These are phyloP conservation scores for Aplysina aerophoba DNA, from an alignment of 37 sponge, comb jelly and placozoan species.

Conservation along the genomic window DNA sequence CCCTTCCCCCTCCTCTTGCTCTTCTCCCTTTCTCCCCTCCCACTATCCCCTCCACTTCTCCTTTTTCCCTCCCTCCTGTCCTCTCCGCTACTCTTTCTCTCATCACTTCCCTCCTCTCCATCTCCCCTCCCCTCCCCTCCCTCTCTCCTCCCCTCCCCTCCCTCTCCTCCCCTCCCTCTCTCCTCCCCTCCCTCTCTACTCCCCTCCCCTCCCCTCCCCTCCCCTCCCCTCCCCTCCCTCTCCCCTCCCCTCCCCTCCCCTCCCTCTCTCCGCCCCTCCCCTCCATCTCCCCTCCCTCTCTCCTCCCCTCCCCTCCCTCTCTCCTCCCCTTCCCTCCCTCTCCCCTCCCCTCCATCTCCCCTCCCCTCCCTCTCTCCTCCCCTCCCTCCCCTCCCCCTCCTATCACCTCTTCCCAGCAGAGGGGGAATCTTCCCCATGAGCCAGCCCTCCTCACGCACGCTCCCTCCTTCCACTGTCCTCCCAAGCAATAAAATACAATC, in stretches of 20 bases:
- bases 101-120: too few species aligned
- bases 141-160: too few species aligned
- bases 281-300: background rate
- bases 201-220: background rate
- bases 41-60: too few species aligned
- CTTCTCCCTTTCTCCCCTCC: too few species aligned
- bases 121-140: too few species aligned
- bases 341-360: too few species aligned
- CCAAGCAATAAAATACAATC: background rate
- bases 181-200: too few species aligned
- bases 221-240: background rate
- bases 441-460: background rate
- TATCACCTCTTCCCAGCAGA: background rate
- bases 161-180: too few species aligned
- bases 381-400: background rate
- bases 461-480: background rate
- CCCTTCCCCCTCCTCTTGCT: too few species aligned
- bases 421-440: slow-evolving; percentile 4
- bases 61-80: too few species aligned
- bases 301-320: background rate
- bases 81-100: too few species aligned
- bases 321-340: background rate
- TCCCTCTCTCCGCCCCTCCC: background rate
- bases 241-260: too few species aligned
- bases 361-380: background rate